phyloP scores from a whole-genome alignment of 2,797 vertebrate species.

The Novumbra hubbsi region DNA sequence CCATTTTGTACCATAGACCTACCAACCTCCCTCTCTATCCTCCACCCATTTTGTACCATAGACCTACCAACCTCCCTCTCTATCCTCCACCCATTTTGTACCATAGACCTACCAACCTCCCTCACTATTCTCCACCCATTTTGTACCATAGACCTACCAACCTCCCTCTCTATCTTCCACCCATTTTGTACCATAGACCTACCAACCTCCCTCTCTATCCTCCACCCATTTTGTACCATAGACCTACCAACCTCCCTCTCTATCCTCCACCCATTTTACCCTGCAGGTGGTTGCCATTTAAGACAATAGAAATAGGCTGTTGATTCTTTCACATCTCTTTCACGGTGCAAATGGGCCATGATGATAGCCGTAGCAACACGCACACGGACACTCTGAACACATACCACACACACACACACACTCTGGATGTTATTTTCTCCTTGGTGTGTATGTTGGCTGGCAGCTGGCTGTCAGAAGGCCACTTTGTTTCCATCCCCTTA shows the following conservation, averaged over 20 bases:
- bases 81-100: constrained; percentile 19
- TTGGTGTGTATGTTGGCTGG: not conserved
- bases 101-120: constrained; percentile 16
- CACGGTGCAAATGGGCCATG: constrained; percentile 54
- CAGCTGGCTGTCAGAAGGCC: constrained; percentile 15
- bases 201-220: not conserved
- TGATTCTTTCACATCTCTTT: constrained; percentile 41
- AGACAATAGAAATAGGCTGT: constrained; percentile 57
- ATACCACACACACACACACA: not conserved
- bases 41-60: too few species aligned
- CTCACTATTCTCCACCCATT: constrained; percentile 26
- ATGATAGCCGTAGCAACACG: constrained; percentile 58
- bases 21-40: too few species aligned
- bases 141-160: not conserved
- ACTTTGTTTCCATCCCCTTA: constrained; percentile 47
- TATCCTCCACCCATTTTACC: constrained; percentile 21
- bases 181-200: constrained; percentile 16
- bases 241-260: constrained; percentile 29
- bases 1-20: constrained; percentile 30
- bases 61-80: constrained; percentile 29
- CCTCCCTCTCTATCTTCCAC: constrained; percentile 31
- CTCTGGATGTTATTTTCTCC: constrained; percentile 9
- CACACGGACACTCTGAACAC: not conserved
- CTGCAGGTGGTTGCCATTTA: constrained; percentile 65
- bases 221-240: constrained; percentile 36